Evolutionary conservation across 2,113 vertebrate genomes (phyloP), one percentile per base, ranked within the genome.

Genomic region (Cryptomyrus ogoouensis): DNA sequence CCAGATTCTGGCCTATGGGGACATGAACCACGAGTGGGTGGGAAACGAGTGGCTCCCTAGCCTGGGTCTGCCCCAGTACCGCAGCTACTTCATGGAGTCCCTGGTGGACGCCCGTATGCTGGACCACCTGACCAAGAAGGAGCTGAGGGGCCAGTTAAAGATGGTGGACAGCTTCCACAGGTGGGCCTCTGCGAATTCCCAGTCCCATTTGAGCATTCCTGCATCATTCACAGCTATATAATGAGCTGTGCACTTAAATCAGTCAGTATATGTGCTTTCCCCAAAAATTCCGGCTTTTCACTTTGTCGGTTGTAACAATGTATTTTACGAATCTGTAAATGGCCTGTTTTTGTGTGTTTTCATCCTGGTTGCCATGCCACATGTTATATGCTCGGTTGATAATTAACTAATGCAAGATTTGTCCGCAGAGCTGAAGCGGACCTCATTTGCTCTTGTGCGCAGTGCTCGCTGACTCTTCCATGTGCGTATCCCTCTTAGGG

Each of bases 121-220:
- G 91, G 98, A 98, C 92, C 98, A 98, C 91, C 95, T 98, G 83
- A 98, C 97, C 94, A 98, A 98, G 95, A 98, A 98, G 93, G 98
- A 98, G 94, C 95, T 98, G 90, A 95, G 98, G 80, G 97, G 97
- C 27, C 98, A 98, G 90, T 97, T 98, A 77, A 98, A 98, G 92
- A 98, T 98, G 98, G 97, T 98, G 92, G 97, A 98, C 95, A 98
- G 97, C 94, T 98, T 98, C 94, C 98, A 98, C 95, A 97, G 98
- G 98, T 98, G 50, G 21, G 74, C 7, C 24, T 15, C 50, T 50
- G 47, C 1, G 0, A 83, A 7, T 3, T 31, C 31, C 1, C 13
- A 27, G 46, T 35, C 10, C 70, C 50, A n/a, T n/a, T 4, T 84
- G 9, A 84, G 24, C 58, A 7, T 70, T 42, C 13, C 31, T 17